Conservation (phyloP, 2,888 invertebrate genomes). For the Nomada ferruginata region DNA sequence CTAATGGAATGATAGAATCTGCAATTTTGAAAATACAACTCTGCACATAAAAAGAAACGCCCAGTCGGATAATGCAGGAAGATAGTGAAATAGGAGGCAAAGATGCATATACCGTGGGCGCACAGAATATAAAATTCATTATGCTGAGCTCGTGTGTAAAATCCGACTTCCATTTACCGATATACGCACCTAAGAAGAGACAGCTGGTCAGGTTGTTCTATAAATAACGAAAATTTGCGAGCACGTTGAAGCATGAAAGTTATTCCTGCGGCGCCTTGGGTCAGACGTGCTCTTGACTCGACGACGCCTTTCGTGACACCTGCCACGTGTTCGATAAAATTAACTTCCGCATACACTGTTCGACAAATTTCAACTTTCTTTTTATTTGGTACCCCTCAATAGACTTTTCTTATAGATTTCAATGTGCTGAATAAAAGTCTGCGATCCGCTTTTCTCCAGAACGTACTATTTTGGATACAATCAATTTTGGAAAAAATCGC, state of each 20-base stretch:
- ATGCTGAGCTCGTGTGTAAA: conserved; percentile 35
- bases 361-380: too few species aligned
- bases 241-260: conserved; percentile 54
- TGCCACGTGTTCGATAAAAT: conserved; percentile 36
- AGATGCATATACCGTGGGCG: neutral
- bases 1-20: too few species aligned
- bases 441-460: too few species aligned
- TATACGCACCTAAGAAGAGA: conserved; percentile 57
- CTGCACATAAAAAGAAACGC: too few species aligned
- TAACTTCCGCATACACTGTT: neutral
- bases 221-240: conserved; percentile 68
- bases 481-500: too few species aligned
- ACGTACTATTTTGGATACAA: too few species aligned
- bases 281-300: conserved; percentile 59
- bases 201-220: conserved; percentile 59
- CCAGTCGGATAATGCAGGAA: neutral
- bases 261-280: conserved; percentile 46
- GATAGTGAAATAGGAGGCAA: neutral
- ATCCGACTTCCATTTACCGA: conserved; percentile 52
- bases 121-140: conserved; percentile 6
- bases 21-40: too few species aligned
- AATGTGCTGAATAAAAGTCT: too few species aligned
- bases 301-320: conserved; percentile 11
- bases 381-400: too few species aligned
- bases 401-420: too few species aligned